Evolutionary conservation across 1,140 invertebrate genomes (phyloP).

Genomic region (Eueides isabella): DNA sequence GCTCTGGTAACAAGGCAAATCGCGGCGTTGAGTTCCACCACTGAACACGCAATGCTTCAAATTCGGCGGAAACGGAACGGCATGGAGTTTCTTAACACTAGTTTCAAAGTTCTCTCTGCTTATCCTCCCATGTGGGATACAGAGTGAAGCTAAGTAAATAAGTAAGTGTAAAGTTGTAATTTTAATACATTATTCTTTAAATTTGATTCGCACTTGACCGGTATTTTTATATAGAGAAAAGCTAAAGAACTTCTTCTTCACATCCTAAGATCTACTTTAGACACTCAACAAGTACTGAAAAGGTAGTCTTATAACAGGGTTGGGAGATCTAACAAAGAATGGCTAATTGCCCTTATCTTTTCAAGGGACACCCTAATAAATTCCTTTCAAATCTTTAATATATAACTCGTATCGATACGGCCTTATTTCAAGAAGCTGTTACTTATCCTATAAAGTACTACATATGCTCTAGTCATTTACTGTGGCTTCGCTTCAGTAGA

Average conservation of each 20-base stretch:
- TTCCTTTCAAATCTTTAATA: neutral
- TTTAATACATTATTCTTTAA: too few relatives aligned
- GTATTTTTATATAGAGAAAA: neutral
- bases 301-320: constrained; percentile 3
- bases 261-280: neutral
- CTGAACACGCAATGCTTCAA: too few relatives aligned
- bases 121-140: too few relatives aligned
- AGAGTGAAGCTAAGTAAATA: too few relatives aligned
- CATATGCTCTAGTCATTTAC: neutral
- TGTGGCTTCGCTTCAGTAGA: too few relatives aligned
- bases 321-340: neutral
- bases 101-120: too few relatives aligned
- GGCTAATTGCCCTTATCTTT: neutral
- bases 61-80: too few relatives aligned
- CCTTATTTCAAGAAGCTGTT: neutral
- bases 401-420: neutral
- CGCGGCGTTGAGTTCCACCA: too few relatives aligned
- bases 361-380: constrained; percentile 4
- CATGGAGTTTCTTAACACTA: too few relatives aligned
- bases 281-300: neutral
- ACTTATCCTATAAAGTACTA: neutral
- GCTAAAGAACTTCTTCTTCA: neutral
- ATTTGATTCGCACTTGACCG: too few relatives aligned
- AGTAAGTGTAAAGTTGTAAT: too few relatives aligned
- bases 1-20: too few relatives aligned